Percentiles rank a stretch among this genome's conserved stretches.
Evolutionary conservation across 2,888 invertebrate species (phyloP).

Genomic region (Apamea sordens): DNA sequence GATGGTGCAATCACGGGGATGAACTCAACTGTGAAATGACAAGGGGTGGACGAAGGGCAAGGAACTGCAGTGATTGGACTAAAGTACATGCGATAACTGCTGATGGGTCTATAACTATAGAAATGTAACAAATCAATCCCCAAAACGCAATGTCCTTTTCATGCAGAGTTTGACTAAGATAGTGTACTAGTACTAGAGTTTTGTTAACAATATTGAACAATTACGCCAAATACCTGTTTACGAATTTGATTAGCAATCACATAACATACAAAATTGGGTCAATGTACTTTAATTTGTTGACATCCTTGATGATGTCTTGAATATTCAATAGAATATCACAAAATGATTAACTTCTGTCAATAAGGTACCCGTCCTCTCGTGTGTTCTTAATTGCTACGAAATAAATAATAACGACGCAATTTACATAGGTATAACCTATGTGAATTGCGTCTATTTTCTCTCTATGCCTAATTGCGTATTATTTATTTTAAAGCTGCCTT

Average conservation of each 20-base stretch:
- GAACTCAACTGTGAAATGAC: constrained; percentile 78
- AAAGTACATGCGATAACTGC: background rate
- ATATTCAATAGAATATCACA: background rate
- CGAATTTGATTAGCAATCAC: constrained; percentile 5
- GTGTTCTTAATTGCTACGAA: background rate
- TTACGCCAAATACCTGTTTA: constrained; percentile 37
- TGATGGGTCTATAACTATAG: background rate
- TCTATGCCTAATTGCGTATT: background rate
- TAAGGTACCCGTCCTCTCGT: no score
- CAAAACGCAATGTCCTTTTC: background rate
- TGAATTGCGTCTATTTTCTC: no score
- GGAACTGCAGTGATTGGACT: constrained; percentile 52
- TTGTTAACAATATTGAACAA: constrained; percentile 10
- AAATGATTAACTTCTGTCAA: background rate
- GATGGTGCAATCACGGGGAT: constrained; percentile 70
- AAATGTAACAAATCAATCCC: background rate
- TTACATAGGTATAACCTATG: no score
- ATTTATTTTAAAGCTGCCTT: background rate
- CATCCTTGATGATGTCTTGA: background rate
- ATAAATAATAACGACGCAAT: no score
- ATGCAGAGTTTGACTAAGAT: background rate
- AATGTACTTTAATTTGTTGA: constrained; percentile 10
- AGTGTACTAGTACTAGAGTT: background rate
- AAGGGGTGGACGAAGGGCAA: constrained; percentile 63
- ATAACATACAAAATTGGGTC: background rate